Percentiles rank a stretch among this genome's conserved stretches.
These are phyloP conservation scores for Poecilus cupreus DNA, from an alignment of 2,888 invertebrate genomes.

Conservation along the genomic window DNA sequence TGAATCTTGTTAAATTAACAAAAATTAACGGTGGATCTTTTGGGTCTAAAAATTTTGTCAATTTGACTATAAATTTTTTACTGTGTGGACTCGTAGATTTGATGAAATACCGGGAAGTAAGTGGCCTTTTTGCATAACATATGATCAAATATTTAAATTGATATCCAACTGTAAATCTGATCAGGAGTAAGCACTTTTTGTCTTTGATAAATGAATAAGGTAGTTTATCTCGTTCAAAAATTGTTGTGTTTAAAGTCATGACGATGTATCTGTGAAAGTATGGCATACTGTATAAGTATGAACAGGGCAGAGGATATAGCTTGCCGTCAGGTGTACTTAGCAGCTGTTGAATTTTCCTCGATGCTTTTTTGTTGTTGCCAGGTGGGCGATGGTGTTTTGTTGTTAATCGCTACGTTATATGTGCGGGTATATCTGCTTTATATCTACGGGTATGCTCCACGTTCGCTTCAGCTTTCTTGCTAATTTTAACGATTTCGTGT, in stretches of 20 bases:
- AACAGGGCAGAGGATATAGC: not conserved
- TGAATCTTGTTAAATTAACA: too few relatives aligned
- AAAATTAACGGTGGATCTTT: too few relatives aligned
- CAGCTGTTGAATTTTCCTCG: conserved; percentile 35
- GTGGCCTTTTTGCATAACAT: too few relatives aligned
- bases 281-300: not conserved
- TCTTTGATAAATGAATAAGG: too few relatives aligned
- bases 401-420: conserved; percentile 27
- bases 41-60: too few relatives aligned
- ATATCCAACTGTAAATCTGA: too few relatives aligned
- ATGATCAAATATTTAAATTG: too few relatives aligned
- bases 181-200: too few relatives aligned
- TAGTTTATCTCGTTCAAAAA: too few relatives aligned
- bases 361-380: conserved; percentile 28
- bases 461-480: conserved; percentile 6
- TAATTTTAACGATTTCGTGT: conserved; percentile 33
- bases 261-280: not conserved
- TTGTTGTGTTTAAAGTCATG: not conserved
- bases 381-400: conserved; percentile 37
- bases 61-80: too few relatives aligned
- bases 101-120: too few relatives aligned
- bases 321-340: conserved; percentile 34
- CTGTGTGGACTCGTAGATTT: too few relatives aligned
- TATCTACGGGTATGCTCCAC: not conserved
- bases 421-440: not conserved